A percentile compares a stretch with the other conserved stretches of the same genome.
Conservation (phyloP, 2,888 invertebrate species). For the Ophion slaviceki region DNA sequence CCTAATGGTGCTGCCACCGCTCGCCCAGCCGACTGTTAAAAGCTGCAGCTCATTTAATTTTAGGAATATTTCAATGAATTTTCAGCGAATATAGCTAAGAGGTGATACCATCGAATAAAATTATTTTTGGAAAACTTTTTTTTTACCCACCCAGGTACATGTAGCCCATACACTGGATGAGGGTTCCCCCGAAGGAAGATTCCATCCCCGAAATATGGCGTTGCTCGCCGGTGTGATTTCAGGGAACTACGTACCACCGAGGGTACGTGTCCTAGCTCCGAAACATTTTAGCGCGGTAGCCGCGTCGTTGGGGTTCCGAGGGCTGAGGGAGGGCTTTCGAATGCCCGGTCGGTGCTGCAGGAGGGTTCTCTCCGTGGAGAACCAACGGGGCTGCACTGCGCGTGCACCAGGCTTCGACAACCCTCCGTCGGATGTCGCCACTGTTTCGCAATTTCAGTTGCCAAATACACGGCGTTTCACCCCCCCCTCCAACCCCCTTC, state of each 20-base stretch:
- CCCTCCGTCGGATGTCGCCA: slow-evolving; percentile 82
- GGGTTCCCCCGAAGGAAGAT: slow-evolving; percentile 1
- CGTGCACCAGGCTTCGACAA: slow-evolving; percentile 70
- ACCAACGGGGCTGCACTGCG: slow-evolving; percentile 46
- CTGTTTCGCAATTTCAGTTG: slow-evolving; percentile 61
- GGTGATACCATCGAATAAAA: no score
- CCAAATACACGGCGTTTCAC: not conserved
- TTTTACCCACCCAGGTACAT: no score
- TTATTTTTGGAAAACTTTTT: no score
- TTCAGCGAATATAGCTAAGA: no score
- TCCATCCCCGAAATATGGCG: not conserved
- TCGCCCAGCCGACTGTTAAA: no score
- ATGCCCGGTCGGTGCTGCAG: slow-evolving; percentile 81
- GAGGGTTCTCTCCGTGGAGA: slow-evolving; percentile 71
- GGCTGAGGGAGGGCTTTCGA: slow-evolving; percentile 79
- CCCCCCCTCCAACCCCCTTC: not conserved
- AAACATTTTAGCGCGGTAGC: slow-evolving; percentile 69
- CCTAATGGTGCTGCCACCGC: no score
- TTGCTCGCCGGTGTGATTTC: slow-evolving; percentile 77
- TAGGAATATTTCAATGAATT: no score
- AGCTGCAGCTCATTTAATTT: no score
- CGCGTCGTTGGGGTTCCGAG: slow-evolving; percentile 70
- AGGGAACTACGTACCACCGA: slow-evolving; percentile 81
- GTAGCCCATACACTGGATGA: slow-evolving; percentile 20
- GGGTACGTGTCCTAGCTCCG: slow-evolving; percentile 74